phyloP scores from a whole-genome alignment of 2,797 vertebrate species.

The Gymnothorax javanicus region DNA sequence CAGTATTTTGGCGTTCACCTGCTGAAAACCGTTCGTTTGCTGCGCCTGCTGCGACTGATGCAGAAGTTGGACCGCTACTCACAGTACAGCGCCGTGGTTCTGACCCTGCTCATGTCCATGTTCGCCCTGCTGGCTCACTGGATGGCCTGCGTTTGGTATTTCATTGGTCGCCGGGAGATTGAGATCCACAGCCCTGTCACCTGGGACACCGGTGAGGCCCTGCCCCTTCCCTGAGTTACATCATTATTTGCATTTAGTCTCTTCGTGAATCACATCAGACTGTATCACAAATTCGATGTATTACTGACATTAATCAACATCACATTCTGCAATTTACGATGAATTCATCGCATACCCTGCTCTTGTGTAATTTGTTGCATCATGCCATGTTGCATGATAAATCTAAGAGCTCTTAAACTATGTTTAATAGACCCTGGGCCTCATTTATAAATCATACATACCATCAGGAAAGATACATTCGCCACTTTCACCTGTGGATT shows the following conservation, averaged over 20 bases:
- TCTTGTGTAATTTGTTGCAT: too few species aligned
- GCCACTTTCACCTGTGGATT: too few species aligned
- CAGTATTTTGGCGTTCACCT: constrained; percentile 84
- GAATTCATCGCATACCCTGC: too few species aligned
- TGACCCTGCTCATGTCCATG: constrained; percentile 85
- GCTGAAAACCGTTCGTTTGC: constrained; percentile 81
- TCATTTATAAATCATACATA: too few species aligned
- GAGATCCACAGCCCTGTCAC: constrained; percentile 72
- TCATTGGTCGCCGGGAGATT: constrained; percentile 81
- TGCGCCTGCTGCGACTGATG: constrained; percentile 81
- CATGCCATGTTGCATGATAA: too few species aligned
- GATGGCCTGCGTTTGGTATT: constrained; percentile 88
- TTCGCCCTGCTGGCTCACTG: constrained; percentile 86
- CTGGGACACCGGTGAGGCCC: constrained; percentile 77
- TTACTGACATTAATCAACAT: background rate
- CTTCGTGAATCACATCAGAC: too few species aligned
- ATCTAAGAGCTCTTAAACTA: too few species aligned
- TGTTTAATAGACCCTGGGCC: too few species aligned
- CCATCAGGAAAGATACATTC: too few species aligned
- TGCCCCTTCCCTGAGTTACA: background rate
- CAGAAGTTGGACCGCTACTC: constrained; percentile 86
- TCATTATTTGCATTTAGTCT: background rate
- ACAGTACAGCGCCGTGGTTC: constrained; percentile 83
- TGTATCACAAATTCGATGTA: background rate
- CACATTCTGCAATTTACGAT: too few species aligned